Evolutionary conservation across 2,888 invertebrate genomes (phyloP).

Genomic region (Drosophila siamana): DNA sequence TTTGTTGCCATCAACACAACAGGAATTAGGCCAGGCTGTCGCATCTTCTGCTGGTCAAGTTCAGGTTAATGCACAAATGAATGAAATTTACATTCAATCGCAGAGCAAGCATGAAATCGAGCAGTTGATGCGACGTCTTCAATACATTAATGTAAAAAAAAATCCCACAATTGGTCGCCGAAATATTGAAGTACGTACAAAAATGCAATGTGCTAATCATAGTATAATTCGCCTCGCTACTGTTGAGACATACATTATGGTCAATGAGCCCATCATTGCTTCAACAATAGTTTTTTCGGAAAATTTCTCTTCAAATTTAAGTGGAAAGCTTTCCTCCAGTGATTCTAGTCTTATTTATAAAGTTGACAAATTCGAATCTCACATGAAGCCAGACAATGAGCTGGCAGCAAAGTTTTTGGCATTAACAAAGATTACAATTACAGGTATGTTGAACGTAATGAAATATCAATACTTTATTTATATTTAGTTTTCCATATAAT

Average conservation of each 20-base stretch:
- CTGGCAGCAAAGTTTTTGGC: slow-evolving; percentile 8
- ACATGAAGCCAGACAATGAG: slow-evolving; percentile 24
- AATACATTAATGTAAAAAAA: slow-evolving; percentile 95
- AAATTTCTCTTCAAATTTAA: slow-evolving; percentile 4
- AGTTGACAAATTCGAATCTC: slow-evolving; percentile 10
- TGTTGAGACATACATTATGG: slow-evolving; percentile 85
- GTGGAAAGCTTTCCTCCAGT: slow-evolving; percentile 11
- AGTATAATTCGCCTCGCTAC: slow-evolving; percentile 83
- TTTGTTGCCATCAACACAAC: slow-evolving; percentile 66
- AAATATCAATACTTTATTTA: no score
- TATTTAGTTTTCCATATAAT: no score
- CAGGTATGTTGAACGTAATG: slow-evolving; percentile 32
- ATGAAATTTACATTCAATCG: slow-evolving; percentile 96
- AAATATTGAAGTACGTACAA: slow-evolving; percentile 87
- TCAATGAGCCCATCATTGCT: slow-evolving; percentile 76
- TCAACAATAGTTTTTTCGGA: slow-evolving; percentile 15
- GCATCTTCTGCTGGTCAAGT: slow-evolving; percentile 90
- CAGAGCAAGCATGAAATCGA: slow-evolving; percentile 96
- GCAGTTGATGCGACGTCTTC: slow-evolving; percentile 92
- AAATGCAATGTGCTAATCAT: slow-evolving; percentile 84
- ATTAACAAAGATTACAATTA: slow-evolving; percentile 49
- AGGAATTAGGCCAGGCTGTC: slow-evolving; percentile 10
- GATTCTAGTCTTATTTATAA: slow-evolving; percentile 23
- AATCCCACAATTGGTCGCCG: slow-evolving; percentile 98
- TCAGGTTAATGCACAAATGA: slow-evolving; percentile 87